Conservation (phyloP, 30 jellyfish, hydroid and myxozoan species). For the Catostylus mosaicus region DNA sequence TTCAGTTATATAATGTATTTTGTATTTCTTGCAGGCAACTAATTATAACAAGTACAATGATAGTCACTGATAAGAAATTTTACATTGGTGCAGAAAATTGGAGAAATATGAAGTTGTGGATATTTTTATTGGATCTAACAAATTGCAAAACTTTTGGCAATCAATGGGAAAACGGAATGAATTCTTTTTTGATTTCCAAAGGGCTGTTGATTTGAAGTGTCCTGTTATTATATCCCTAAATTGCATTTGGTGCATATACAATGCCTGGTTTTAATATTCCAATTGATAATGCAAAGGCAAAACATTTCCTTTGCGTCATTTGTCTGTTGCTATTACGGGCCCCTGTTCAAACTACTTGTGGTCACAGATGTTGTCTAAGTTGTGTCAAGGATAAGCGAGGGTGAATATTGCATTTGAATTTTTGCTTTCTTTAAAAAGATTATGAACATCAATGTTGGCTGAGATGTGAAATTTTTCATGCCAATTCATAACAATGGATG, state of each 20-base stretch:
- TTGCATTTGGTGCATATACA: neutral
- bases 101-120: neutral
- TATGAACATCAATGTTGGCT: too few relatives aligned
- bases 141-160: too few relatives aligned
- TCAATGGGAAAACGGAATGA: too few relatives aligned
- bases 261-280: conserved; percentile 46
- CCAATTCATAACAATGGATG: too few relatives aligned
- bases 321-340: conserved; percentile 28
- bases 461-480: too few relatives aligned
- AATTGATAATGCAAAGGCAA: conserved; percentile 15
- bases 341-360: conserved; percentile 64
- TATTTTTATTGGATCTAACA: too few relatives aligned
- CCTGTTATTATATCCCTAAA: neutral
- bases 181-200: too few relatives aligned
- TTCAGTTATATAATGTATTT: neutral
- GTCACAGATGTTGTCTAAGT: conserved; percentile 60
- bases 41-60: neutral
- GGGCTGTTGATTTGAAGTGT: neutral
- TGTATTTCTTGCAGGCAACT: neutral
- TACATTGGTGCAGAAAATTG: neutral
- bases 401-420: too few relatives aligned
- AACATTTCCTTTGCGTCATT: conserved; percentile 23
- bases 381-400: conserved; percentile 54
- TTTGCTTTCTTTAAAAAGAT: too few relatives aligned
- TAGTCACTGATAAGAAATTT: neutral